A percentile compares a stretch with the other conserved stretches of the same genome.
Conservation (phyloP, 2,113 vertebrate genomes). For the Sceloporus tristichus region DNA sequence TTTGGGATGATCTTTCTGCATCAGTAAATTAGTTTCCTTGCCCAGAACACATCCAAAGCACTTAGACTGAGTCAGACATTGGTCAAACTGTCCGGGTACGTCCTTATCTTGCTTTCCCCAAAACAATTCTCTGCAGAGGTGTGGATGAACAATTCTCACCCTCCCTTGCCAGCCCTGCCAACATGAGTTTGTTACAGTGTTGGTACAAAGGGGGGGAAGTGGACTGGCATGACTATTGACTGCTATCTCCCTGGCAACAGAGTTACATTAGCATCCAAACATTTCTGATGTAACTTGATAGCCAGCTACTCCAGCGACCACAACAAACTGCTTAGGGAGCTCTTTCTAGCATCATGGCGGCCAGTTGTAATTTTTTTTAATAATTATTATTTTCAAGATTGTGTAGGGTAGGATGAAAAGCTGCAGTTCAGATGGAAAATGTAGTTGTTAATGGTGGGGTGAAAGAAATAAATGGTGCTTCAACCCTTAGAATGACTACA, state of each 20-base stretch:
- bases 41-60: no score
- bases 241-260: neutral
- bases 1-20: no score
- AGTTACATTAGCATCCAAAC: neutral
- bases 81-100: no score
- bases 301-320: neutral
- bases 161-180: no score
- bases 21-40: no score
- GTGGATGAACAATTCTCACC: no score
- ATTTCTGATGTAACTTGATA: neutral
- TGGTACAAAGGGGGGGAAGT: neutral
- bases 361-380: no score
- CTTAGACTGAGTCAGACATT: no score
- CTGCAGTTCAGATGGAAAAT: neutral
- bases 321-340: neutral
- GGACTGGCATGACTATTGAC: neutral
- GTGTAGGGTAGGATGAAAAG: neutral
- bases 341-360: neutral
- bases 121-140: no score
- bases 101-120: no score
- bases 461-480: no score
- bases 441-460: neutral
- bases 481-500: neutral
- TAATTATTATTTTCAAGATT: neutral
- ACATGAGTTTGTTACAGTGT: neutral